These are phyloP conservation scores for Vicugna pacos DNA, from an alignment of 2,113 vertebrate genomes.

Conservation along the genomic window DNA sequence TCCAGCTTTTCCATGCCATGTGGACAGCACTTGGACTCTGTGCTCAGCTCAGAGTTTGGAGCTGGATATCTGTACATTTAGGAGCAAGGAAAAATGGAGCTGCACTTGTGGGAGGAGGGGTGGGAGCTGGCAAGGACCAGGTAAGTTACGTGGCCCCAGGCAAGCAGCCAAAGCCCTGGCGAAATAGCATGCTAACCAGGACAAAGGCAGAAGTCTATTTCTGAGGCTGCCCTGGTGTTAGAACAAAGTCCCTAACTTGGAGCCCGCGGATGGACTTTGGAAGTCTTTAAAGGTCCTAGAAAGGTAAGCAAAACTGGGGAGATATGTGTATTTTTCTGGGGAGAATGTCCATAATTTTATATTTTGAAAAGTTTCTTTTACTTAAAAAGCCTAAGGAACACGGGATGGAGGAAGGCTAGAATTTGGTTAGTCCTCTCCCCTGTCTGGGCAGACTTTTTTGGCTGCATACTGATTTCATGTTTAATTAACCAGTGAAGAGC, in stretches of 20 bases:
- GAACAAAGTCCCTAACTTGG: neutral
- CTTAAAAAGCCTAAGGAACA: neutral
- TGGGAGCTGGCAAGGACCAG: neutral
- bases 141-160: neutral
- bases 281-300: neutral
- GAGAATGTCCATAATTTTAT: neutral
- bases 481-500: neutral
- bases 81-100: neutral
- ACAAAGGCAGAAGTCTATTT: neutral
- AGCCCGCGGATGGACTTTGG: too few species aligned
- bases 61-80: neutral
- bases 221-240: too few species aligned
- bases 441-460: neutral
- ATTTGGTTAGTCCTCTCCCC: too few species aligned
- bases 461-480: neutral
- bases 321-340: neutral
- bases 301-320: neutral
- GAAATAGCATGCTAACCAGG: neutral
- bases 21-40: neutral
- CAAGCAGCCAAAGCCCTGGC: neutral
- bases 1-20: too few species aligned
- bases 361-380: neutral
- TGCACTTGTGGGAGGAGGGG: neutral
- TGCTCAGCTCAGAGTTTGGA: neutral
- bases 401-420: fast-evolving